Base-by-base conservation (phyloP, 2,888 invertebrate species). In the Arrhopalites spinosus region DNA sequence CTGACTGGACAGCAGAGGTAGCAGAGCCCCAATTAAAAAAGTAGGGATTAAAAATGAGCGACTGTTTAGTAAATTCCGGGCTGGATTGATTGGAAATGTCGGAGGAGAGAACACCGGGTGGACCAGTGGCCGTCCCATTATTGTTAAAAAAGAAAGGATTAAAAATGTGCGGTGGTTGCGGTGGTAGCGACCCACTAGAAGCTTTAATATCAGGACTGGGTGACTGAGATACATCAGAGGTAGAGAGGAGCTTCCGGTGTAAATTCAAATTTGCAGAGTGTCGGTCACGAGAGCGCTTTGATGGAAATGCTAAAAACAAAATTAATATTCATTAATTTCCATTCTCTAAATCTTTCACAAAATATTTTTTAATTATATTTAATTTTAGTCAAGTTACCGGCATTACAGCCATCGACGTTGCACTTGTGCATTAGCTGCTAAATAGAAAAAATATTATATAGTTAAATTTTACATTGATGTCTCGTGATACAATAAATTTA, bases 261-360 rank as follows among this genome's bases (percentile, higher is more conserved):
- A 98, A 88, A 85, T 93, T 96, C 74, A 93, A 88, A 85, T 98
- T 97, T 23, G 95, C 91, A 84, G 94, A 94, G 86, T 98, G 97
- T 1, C 95, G 89, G 84, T 98, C 97, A 83, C 96, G 90, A 84
- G 93, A 94, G 75, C 95, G 88, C 85, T 95, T 96, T 0, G 96
- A 96, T 5, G 95, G 93, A 85, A 97, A 98, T 0, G 20, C 53
- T 47, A 2, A 2, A 47, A n/a, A 17, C 13, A 47, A 47, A 47
- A 47, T 17, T 17, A 17, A 1, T n/a, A 47, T 45, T 11, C 45
- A 45, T 11, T 17, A 47, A 47, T 17, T 17, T 47, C 13, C 47
- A 47, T 47, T 1, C n/a, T n/a, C n/a, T n/a, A 11, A 47, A 7
- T 17, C 47, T 17, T 47, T 47, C 47, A 45, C 45, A 45, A 50